Percentiles rank a stretch among this genome's conserved stretches.
These are phyloP conservation scores for Nomada ruficornis DNA, from an alignment of 2,888 invertebrate genomes.

Conservation along the genomic window DNA sequence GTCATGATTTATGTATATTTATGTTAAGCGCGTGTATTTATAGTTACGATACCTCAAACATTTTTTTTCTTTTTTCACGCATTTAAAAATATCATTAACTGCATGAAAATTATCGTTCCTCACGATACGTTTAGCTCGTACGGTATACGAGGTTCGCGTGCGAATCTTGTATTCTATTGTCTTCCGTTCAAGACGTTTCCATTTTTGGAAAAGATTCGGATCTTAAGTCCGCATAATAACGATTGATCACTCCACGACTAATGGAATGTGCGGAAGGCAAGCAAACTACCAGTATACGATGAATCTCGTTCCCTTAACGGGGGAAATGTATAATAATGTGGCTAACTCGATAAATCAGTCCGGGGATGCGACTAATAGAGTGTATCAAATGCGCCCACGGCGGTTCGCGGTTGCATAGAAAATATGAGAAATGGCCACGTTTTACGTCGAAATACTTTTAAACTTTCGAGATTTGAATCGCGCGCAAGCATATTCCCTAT, in stretches of 20 bases:
- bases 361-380: conserved; percentile 78
- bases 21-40: conserved; percentile 53
- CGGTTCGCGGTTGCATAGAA: conserved; percentile 78
- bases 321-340: conserved; percentile 72
- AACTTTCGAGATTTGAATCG: conserved; percentile 76
- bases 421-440: conserved; percentile 80
- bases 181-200: not conserved
- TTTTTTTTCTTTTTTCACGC: not conserved
- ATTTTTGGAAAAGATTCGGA: conserved; percentile 35
- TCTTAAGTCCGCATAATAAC: conserved; percentile 53
- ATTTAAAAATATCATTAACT: conserved; percentile 21
- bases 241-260: conserved; percentile 63
- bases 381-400: conserved; percentile 80
- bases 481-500: conserved; percentile 74
- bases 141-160: not conserved
- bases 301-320: conserved; percentile 51
- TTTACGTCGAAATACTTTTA: conserved; percentile 83
- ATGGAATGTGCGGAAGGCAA: conserved; percentile 49
- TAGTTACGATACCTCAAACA: not conserved
- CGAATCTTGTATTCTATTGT: not conserved
- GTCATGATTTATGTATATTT: conserved; percentile 12
- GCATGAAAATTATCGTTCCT: not conserved
- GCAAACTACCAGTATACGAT: conserved; percentile 48
- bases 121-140: not conserved
- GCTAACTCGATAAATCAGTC: conserved; percentile 76